Conservation (phyloP, 2,888 invertebrate species). For the Luperina testacea region DNA sequence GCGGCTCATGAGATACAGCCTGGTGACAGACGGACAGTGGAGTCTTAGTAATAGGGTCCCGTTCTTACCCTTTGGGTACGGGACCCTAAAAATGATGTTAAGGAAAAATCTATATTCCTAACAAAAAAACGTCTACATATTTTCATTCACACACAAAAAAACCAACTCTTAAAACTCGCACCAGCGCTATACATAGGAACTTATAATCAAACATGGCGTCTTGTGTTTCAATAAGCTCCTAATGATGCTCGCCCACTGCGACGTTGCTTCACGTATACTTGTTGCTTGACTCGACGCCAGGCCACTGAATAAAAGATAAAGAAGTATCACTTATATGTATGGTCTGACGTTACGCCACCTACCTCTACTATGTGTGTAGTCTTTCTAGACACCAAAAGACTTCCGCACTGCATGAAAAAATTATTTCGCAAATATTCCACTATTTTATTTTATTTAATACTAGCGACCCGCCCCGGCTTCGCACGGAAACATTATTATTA, state of each 20-base stretch:
- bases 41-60: too few species aligned
- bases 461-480: too few species aligned
- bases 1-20: too few species aligned
- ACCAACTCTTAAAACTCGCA: neutral
- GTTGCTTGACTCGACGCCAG: conserved; percentile 60
- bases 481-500: too few species aligned
- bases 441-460: too few species aligned
- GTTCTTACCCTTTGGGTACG: too few species aligned
- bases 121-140: neutral
- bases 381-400: neutral
- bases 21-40: too few species aligned
- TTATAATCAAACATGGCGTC: conserved; percentile 61
- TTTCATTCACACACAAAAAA: neutral
- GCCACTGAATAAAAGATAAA: conserved; percentile 56
- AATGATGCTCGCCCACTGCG: conserved; percentile 73
- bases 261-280: conserved; percentile 62
- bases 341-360: too few species aligned
- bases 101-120: neutral
- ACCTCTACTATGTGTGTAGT: neutral
- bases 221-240: conserved; percentile 72
- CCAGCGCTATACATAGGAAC: conserved; percentile 18
- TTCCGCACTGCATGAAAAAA: neutral
- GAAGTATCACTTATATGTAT: conserved; percentile 33
- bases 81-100: neutral
- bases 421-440: neutral